Conservation (phyloP, 2,888 invertebrate genomes). For the Agonopterix arenella region DNA sequence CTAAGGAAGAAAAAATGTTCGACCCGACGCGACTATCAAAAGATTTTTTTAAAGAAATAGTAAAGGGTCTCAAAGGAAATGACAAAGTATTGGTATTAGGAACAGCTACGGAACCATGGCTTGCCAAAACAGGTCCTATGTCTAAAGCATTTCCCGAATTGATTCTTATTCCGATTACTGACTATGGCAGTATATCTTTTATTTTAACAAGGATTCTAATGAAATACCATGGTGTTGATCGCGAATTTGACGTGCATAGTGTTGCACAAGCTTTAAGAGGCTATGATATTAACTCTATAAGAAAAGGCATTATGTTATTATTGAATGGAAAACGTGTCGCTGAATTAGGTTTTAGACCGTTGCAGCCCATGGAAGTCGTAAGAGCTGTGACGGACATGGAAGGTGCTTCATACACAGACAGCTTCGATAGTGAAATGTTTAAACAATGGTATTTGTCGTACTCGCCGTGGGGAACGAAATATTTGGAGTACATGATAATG, state of each 20-base stretch:
- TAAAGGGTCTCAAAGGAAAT: constrained; percentile 79
- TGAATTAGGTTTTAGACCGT: constrained; percentile 68
- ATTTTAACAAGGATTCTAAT: constrained; percentile 74
- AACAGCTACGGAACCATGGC: constrained; percentile 82
- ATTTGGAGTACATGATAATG: constrained; percentile 44
- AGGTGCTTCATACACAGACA: constrained; percentile 45
- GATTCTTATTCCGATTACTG: constrained; percentile 72
- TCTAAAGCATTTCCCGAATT: constrained; percentile 77
- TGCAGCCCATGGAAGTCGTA: constrained; percentile 70
- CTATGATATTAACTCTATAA: constrained; percentile 71
- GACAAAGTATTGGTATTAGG: constrained; percentile 85
- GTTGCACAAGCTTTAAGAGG: constrained; percentile 73
- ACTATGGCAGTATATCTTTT: constrained; percentile 77
- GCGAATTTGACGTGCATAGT: constrained; percentile 77
- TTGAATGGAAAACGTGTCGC: constrained; percentile 67
- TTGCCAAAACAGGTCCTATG: constrained; percentile 61
- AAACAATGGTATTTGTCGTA: constrained; percentile 63
- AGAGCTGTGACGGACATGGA: constrained; percentile 48
- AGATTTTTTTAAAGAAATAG: constrained; percentile 80
- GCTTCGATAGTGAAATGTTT: constrained; percentile 61
- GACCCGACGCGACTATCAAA: constrained; percentile 84
- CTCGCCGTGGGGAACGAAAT: constrained; percentile 48
- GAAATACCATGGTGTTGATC: constrained; percentile 75
- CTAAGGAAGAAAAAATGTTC: constrained; percentile 76
- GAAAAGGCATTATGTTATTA: constrained; percentile 51